Percentiles rank a stretch among this genome's conserved stretches.
phyloP scores from a whole-genome alignment of 2,888 invertebrate genomes.

The Aethes cnicana region DNA sequence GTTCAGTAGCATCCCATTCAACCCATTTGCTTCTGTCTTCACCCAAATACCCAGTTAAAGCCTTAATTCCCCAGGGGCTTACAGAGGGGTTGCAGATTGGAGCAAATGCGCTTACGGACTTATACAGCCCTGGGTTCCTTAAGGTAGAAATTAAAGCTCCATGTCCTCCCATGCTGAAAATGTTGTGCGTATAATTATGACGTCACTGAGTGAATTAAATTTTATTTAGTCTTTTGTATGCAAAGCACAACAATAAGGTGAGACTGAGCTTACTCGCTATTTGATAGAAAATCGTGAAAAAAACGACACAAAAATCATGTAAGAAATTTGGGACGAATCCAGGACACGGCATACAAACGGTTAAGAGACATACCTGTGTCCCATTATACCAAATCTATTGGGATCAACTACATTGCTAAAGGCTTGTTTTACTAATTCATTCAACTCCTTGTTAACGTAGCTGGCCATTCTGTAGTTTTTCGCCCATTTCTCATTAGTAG shows the following conservation, averaged over 20 bases:
- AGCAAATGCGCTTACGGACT: conserved; percentile 95
- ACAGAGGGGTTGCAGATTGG: conserved; percentile 95
- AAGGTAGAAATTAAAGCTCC: conserved; percentile 95
- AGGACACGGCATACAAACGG: no score
- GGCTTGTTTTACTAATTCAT: conserved; percentile 87
- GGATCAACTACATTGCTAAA: conserved; percentile 82
- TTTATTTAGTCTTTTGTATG: no score
- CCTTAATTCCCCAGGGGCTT: conserved; percentile 94
- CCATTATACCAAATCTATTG: conserved; percentile 88
- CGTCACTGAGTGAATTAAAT: no score
- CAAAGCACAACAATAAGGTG: no score
- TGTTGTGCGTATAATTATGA: no score
- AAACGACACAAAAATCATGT: no score
- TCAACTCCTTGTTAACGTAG: conserved; percentile 94
- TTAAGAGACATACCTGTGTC: conserved; percentile 90
- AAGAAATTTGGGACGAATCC: no score
- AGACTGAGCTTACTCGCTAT: no score
- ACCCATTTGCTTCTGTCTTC: conserved; percentile 86
- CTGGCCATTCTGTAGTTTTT: conserved; percentile 97
- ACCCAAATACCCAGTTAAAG: conserved; percentile 91
- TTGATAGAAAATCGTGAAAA: no score
- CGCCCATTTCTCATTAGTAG: conserved; percentile 94
- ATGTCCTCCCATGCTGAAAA: conserved; percentile 98
- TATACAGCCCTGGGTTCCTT: conserved; percentile 94
- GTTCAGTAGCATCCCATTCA: conserved; percentile 93